phyloP scores from a whole-genome alignment of 2,888 invertebrate genomes.

The Nasonia oneida region DNA sequence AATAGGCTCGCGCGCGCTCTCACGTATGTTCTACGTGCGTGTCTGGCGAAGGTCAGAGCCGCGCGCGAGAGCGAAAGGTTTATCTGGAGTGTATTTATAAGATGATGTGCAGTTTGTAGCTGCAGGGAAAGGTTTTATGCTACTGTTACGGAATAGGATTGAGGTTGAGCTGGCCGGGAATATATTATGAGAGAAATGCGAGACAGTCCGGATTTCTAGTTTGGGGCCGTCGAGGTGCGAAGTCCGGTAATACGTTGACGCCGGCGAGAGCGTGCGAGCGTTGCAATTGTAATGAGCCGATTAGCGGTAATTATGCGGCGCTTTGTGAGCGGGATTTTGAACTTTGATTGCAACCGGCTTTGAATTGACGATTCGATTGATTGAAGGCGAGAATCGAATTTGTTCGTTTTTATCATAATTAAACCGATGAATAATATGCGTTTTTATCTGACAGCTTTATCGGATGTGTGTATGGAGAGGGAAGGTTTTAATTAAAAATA shows the following conservation, averaged over 20 bases:
- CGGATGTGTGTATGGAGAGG: neutral
- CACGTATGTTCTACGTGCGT: too few relatives aligned
- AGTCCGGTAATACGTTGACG: neutral
- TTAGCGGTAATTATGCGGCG: neutral
- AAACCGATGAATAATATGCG: neutral
- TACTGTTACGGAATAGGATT: conserved; percentile 50
- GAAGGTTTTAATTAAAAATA: too few relatives aligned
- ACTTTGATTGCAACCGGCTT: neutral
- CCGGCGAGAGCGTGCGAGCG: neutral
- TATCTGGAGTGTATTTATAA: neutral
- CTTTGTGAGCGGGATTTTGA: neutral
- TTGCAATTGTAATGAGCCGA: neutral
- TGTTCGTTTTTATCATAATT: neutral
- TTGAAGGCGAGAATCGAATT: neutral
- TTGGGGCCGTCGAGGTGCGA: neutral
- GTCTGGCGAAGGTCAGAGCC: neutral
- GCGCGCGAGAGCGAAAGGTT: neutral
- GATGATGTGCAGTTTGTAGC: too few relatives aligned
- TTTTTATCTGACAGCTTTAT: neutral
- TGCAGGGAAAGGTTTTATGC: neutral
- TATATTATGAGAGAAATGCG: neutral
- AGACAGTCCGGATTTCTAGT: neutral
- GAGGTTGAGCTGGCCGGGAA: conserved; percentile 44
- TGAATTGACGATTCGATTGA: neutral
- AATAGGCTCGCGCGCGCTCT: neutral